Base-by-base conservation (phyloP, 2,113 vertebrate species). In the Pelvicachromis taeniatus region DNA sequence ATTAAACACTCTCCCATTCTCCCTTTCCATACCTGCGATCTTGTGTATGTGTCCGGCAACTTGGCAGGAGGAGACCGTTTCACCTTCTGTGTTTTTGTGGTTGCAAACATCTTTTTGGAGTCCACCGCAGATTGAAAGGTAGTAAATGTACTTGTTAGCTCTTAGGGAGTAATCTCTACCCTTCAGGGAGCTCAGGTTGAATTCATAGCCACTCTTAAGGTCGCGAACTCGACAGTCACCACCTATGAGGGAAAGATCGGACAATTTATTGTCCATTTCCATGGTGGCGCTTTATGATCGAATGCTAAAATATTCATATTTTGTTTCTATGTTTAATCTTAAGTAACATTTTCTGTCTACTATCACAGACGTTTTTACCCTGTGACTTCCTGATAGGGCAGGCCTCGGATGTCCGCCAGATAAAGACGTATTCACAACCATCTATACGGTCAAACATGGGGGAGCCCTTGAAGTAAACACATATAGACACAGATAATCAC, bases 341-440 rank as follows among this genome's bases (percentile, higher is more conserved):
- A 31, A 31, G 26, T 29, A 50, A 52, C 10, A 52, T 8, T 75
- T 75, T 75, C 45, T 31, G 16, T 75, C 70, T 9, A 33, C 17
- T 33, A 23, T 52, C 45, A 31, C 16, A 31, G 26, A 33, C 2
- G 3, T 10, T 17, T 40, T 83, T 92, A 98, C 99, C 99, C 94
- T 97, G 95, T 50, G 94, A 94, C 91, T 93, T 97, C 90, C 86
- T 94, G 80, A 99, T 84, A 1, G 97, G 97, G 77, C 99, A 99
- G 14, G 99, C 98, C 83, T 97, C 97, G 14, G 98, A 95, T 0
- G 98, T 99, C 91, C 97, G 97, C 99, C 98, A 99, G 73, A 98
- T 87, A 85, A 99, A 99, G 26, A 99, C 95, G 5, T 97, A 99
- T 68, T 99, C 98, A 89, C 99, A 99, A 3, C 94, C 96, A 2